Evolutionary conservation across 2,113 vertebrate genomes (phyloP).

Genomic region (Cygnus buccinator): DNA sequence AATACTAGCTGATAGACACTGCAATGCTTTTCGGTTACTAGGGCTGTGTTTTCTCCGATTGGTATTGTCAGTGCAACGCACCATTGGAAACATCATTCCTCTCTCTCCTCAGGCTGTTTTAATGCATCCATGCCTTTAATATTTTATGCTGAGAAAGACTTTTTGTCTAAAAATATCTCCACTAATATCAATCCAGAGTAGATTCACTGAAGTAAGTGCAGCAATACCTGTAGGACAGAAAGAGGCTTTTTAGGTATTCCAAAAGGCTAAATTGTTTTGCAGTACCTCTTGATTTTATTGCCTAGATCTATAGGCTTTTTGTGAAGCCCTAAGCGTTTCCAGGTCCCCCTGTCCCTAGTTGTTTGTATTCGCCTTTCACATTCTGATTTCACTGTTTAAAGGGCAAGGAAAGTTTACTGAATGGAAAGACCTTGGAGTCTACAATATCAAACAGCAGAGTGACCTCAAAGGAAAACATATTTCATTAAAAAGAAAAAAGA

Average conservation of each 20-base stretch:
- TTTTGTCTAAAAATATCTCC: neutral
- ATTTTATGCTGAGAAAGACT: neutral
- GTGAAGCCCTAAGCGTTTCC: constrained; percentile 18
- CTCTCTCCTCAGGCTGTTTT: neutral
- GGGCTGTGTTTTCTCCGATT: neutral
- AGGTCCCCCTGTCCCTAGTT: neutral
- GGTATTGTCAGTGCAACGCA: neutral
- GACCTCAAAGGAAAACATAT: constrained; percentile 66
- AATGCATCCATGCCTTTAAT: neutral
- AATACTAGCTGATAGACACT: neutral
- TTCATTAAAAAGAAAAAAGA: constrained; percentile 69
- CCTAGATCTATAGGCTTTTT: neutral
- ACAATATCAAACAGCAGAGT: constrained; percentile 64
- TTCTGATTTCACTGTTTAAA: constrained; percentile 63
- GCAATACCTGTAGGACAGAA: neutral
- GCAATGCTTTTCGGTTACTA: neutral
- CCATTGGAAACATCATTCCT: neutral
- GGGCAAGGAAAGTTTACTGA: constrained; percentile 61
- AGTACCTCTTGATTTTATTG: neutral
- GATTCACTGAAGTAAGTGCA: neutral
- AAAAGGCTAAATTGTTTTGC: neutral
- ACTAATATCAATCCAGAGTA: neutral
- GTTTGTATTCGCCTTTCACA: constrained; percentile 24
- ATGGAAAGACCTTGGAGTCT: constrained; percentile 53
- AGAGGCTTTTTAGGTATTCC: neutral